Percentiles rank a stretch among this genome's conserved stretches.
These are phyloP conservation scores for Phyllopteryx taeniolatus DNA, from an alignment of 2,113 vertebrate genomes.

Conservation along the genomic window DNA sequence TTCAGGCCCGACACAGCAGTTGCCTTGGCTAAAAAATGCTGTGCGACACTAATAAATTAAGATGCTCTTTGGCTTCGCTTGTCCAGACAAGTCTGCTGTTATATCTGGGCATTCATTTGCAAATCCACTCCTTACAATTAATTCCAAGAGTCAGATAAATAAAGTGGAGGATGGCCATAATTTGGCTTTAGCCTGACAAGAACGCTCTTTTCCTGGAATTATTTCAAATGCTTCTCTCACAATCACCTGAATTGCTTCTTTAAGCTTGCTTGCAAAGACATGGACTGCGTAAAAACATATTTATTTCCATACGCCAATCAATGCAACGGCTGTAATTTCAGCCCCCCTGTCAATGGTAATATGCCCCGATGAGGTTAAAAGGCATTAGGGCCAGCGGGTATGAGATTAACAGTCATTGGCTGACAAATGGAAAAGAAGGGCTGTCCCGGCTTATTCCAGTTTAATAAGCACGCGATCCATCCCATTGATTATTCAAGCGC, in stretches of 20 bases:
- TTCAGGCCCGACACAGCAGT: conserved; percentile 79
- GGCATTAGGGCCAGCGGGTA: conserved; percentile 58
- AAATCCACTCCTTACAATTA: conserved; percentile 85
- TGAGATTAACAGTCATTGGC: conserved; percentile 66
- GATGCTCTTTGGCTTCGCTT: conserved; percentile 78
- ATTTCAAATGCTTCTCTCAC: not conserved
- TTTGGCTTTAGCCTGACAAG: conserved; percentile 80
- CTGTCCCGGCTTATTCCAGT: conserved; percentile 57
- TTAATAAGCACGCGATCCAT: conserved; percentile 68
- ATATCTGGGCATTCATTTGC: conserved; percentile 87
- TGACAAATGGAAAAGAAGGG: conserved; percentile 52
- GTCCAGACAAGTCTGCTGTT: conserved; percentile 87
- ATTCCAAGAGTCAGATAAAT: conserved; percentile 91
- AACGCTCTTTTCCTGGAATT: not conserved
- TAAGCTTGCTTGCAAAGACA: not conserved
- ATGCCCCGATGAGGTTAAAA: conserved; percentile 48
- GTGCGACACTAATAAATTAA: conserved; percentile 94
- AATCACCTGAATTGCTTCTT: not conserved
- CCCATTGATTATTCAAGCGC: conserved; percentile 75
- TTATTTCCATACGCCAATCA: conserved; percentile 43
- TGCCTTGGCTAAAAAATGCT: conserved; percentile 94
- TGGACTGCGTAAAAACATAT: conserved; percentile 20
- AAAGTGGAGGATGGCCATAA: conserved; percentile 85
- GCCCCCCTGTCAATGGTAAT: conserved; percentile 52
- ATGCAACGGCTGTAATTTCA: conserved; percentile 57